Conservation (phyloP, 2,888 invertebrate genomes). For the Leptothorax acervorum region DNA sequence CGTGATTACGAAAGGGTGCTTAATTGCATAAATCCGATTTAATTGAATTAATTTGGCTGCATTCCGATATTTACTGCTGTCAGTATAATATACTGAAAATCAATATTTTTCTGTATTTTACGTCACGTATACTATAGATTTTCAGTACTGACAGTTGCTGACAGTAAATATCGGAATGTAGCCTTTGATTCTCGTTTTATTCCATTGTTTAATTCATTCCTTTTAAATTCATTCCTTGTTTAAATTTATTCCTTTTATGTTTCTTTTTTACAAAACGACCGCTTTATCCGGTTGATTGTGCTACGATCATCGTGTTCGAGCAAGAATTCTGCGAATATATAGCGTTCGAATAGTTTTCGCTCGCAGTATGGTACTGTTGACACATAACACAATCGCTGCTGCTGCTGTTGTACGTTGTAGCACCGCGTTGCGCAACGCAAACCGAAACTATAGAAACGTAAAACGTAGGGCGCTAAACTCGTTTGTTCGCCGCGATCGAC, state of each 20-base stretch:
- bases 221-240: neutral
- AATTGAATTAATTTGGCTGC: too few relatives aligned
- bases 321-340: neutral
- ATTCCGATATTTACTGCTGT: too few relatives aligned
- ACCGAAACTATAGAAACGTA: constrained; percentile 63
- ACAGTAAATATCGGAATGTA: too few relatives aligned
- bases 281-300: neutral
- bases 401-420: constrained; percentile 53
- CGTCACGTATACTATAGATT: too few relatives aligned
- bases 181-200: neutral
- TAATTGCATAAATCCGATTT: neutral
- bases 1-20: neutral
- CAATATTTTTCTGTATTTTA: too few relatives aligned
- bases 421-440: constrained; percentile 61
- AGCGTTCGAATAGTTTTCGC: constrained; percentile 3
- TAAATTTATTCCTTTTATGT: neutral
- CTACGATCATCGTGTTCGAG: neutral
- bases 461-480: constrained; percentile 58
- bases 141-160: too few relatives aligned
- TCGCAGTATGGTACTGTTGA: constrained; percentile 31
- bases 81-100: too few relatives aligned
- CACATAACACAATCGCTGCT: constrained; percentile 59
- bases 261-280: neutral
- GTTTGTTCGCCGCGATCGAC: constrained; percentile 47
- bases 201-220: neutral